Evolutionary conservation across 2,797 vertebrate genomes (phyloP).

Genomic region (Erethizon dorsatum): DNA sequence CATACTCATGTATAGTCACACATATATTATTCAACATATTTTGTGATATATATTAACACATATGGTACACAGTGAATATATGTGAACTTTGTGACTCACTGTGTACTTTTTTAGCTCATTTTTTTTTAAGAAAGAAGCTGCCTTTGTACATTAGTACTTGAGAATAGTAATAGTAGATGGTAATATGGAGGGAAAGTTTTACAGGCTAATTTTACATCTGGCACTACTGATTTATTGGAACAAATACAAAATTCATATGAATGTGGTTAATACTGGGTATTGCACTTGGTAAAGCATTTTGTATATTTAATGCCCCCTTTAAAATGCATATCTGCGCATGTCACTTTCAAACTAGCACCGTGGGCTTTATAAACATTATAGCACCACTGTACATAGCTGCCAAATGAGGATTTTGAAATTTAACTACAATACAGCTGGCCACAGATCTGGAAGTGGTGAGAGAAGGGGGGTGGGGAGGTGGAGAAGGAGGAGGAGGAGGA

Average conservation of each 20-base stretch:
- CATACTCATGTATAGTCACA: not conserved
- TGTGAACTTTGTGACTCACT: not conserved
- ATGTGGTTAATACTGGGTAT: slow-evolving; percentile 71
- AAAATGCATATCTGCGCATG: slow-evolving; percentile 80
- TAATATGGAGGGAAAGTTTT: slow-evolving; percentile 72
- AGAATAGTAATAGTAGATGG: slow-evolving; percentile 50
- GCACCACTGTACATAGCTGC: slow-evolving; percentile 67
- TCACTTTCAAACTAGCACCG: slow-evolving; percentile 77
- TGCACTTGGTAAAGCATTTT: slow-evolving; percentile 78
- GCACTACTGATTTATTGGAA: slow-evolving; percentile 78
- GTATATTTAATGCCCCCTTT: slow-evolving; percentile 78
- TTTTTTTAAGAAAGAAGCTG: slow-evolving; percentile 61
- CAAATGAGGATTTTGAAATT: slow-evolving; percentile 82
- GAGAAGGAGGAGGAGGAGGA: not conserved
- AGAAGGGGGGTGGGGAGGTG: fast-evolving
- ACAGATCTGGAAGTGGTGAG: slow-evolving; percentile 67
- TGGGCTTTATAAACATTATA: slow-evolving; percentile 83
- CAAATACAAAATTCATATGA: slow-evolving; percentile 79
- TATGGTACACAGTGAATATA: not conserved
- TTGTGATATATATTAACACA: not conserved
- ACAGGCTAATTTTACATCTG: slow-evolving; percentile 83
- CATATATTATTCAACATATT: not conserved
- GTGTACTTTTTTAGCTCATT: not conserved
- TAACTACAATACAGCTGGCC: slow-evolving; percentile 82
- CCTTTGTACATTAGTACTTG: slow-evolving; percentile 42